These are phyloP conservation scores for Agonopterix arenella DNA, from an alignment of 2,888 invertebrate species.

Conservation along the genomic window DNA sequence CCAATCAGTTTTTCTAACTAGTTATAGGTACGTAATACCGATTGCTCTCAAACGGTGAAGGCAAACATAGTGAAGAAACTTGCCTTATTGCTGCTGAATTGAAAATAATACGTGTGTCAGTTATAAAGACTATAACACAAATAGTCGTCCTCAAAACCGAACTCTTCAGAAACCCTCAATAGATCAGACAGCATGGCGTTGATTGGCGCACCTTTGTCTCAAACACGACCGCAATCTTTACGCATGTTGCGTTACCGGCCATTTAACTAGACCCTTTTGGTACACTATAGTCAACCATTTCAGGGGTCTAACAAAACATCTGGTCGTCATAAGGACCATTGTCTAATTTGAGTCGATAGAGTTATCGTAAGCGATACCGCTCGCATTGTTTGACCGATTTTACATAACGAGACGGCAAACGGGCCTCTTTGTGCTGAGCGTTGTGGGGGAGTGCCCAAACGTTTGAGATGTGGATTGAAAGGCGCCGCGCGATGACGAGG, in stretches of 20 bases:
- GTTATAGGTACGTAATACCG: too few species aligned
- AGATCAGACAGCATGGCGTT: conserved; percentile 8
- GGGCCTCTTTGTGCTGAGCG: conserved; percentile 51
- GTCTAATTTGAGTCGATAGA: conserved; percentile 68
- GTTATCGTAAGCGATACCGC: conserved; percentile 68
- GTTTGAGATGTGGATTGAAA: conserved; percentile 68
- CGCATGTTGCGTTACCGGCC: conserved; percentile 21
- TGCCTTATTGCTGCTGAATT: too few species aligned
- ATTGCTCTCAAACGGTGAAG: too few species aligned
- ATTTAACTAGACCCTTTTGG: conserved; percentile 6
- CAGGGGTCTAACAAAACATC: conserved; percentile 20
- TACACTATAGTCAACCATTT: conserved; percentile 1
- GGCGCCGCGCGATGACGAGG: conserved; percentile 72
- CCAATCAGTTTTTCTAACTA: too few species aligned
- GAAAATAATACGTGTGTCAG: too few species aligned
- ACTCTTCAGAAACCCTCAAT: neutral
- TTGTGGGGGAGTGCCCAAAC: conserved; percentile 60
- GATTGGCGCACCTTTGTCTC: conserved; percentile 30
- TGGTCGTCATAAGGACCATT: conserved; percentile 45
- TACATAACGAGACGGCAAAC: conserved; percentile 73
- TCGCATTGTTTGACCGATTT: conserved; percentile 66
- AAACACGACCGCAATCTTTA: conserved; percentile 26
- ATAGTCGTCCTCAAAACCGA: neutral
- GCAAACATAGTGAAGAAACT: too few species aligned
- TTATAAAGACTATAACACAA: neutral